Conservation (phyloP, 2,888 invertebrate genomes). For the Epinotia demarniana region DNA sequence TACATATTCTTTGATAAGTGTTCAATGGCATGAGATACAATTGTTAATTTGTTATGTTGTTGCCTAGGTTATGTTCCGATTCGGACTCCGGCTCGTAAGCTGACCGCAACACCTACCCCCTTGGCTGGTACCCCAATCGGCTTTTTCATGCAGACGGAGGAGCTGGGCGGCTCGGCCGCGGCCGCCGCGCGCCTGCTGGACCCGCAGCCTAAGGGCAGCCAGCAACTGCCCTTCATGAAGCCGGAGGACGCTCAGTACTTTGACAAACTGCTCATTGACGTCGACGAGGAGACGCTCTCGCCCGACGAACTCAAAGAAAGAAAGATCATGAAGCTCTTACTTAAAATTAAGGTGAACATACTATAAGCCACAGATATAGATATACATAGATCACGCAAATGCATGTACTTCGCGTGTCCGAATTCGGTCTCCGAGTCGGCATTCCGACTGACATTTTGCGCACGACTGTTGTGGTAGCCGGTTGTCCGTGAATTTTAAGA, state of each 20-base stretch:
- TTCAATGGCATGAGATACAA: slow-evolving; percentile 16
- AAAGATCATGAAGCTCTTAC: slow-evolving; percentile 98
- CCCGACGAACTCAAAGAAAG: slow-evolving; percentile 99
- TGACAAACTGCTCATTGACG: slow-evolving; percentile 98
- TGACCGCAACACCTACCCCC: slow-evolving; percentile 99
- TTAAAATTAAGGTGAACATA: slow-evolving; percentile 93
- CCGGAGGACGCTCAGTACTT: slow-evolving; percentile 99
- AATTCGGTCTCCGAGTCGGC: too few species aligned
- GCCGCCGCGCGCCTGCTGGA: slow-evolving; percentile 93
- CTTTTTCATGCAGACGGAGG: slow-evolving; percentile 97
- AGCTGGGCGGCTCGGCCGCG: slow-evolving; percentile 91
- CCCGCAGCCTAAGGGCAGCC: slow-evolving; percentile 96
- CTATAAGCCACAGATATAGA: too few species aligned
- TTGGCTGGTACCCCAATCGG: slow-evolving; percentile 96
- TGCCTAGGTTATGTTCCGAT: slow-evolving; percentile 94
- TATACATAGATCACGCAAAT: too few species aligned
- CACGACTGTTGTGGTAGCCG: too few species aligned
- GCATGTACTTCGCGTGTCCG: too few species aligned
- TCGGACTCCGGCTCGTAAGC: slow-evolving; percentile 98
- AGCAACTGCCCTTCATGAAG: slow-evolving; percentile 99
- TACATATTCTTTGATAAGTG: slow-evolving; percentile 12
- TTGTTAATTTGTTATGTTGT: slow-evolving; percentile 63
- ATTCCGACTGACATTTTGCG: too few species aligned
- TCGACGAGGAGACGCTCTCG: slow-evolving; percentile 97
- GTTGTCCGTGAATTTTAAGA: too few species aligned